Conservation (phyloP, 2,888 invertebrate species). For the Ormyrus nitidulus region DNA sequence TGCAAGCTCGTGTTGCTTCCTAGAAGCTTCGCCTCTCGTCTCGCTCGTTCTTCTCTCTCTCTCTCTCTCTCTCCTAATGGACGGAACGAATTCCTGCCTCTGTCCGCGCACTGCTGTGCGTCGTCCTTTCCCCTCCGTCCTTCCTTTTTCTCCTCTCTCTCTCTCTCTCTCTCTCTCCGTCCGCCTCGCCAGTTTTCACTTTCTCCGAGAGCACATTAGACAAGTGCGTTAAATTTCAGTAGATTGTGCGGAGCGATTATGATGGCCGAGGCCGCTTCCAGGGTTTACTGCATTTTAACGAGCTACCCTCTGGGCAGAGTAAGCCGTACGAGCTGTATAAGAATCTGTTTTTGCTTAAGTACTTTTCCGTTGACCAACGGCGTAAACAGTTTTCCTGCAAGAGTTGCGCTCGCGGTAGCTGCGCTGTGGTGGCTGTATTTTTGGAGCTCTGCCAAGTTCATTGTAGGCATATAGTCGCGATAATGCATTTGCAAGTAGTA, state of each 20-base stretch:
- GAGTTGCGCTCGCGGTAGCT: too few relatives aligned
- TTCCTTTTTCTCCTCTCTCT: background rate
- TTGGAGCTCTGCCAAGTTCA: too few relatives aligned
- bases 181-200: background rate
- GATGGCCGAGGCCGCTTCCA: background rate
- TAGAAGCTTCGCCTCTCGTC: constrained; percentile 53
- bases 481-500: too few relatives aligned
- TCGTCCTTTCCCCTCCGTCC: background rate
- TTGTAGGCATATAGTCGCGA: too few relatives aligned
- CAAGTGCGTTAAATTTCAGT: constrained; percentile 23
- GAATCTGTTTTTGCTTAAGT: too few relatives aligned
- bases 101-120: background rate
- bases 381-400: too few relatives aligned
- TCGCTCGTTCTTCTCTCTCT: background rate
- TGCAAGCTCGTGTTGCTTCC: constrained; percentile 62
- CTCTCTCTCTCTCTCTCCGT: background rate
- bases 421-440: too few relatives aligned
- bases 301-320: background rate
- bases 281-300: constrained; percentile 40
- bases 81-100: constrained; percentile 44
- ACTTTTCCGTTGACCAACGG: too few relatives aligned
- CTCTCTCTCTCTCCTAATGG: constrained; percentile 46
- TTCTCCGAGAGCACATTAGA: background rate
- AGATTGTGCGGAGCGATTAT: constrained; percentile 23
- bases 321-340: too few relatives aligned